phyloP scores from a whole-genome alignment of 2,113 vertebrate genomes.

The Colaptes auratus region DNA sequence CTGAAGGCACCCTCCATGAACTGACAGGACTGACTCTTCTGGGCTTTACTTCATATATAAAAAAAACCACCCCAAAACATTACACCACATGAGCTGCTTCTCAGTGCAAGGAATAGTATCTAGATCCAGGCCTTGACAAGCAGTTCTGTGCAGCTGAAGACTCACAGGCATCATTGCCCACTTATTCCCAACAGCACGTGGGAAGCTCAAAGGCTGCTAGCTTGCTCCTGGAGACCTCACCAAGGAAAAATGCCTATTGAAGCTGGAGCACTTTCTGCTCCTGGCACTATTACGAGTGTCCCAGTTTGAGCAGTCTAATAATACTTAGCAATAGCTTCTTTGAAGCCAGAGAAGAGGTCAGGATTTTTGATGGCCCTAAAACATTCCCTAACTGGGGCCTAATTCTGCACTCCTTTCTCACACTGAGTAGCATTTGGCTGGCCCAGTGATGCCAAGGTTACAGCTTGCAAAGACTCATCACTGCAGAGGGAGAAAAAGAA shows the following conservation, averaged over 20 bases:
- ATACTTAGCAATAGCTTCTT: slow-evolving; percentile 17
- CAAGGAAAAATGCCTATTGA: fast-evolving
- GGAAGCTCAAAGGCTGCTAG: slow-evolving; percentile 16
- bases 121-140: background rate
- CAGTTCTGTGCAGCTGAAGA: background rate
- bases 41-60: background rate
- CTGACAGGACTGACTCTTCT: background rate
- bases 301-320: slow-evolving; percentile 19
- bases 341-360: slow-evolving; percentile 24
- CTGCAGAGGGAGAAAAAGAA: background rate
- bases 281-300: background rate
- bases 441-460: background rate
- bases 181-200: background rate
- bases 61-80: background rate
- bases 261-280: slow-evolving; percentile 23
- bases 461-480: background rate
- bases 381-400: slow-evolving; percentile 5
- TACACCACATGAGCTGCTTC: background rate
- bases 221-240: slow-evolving; percentile 14
- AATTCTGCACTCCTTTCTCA: slow-evolving; percentile 2
- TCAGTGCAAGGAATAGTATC: background rate
- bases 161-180: background rate
- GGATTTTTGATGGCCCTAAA: slow-evolving; percentile 28
- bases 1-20: background rate
- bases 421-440: background rate